These are phyloP conservation scores for Erebia epiphron DNA, from an alignment of 2,888 invertebrate genomes.

Conservation along the genomic window DNA sequence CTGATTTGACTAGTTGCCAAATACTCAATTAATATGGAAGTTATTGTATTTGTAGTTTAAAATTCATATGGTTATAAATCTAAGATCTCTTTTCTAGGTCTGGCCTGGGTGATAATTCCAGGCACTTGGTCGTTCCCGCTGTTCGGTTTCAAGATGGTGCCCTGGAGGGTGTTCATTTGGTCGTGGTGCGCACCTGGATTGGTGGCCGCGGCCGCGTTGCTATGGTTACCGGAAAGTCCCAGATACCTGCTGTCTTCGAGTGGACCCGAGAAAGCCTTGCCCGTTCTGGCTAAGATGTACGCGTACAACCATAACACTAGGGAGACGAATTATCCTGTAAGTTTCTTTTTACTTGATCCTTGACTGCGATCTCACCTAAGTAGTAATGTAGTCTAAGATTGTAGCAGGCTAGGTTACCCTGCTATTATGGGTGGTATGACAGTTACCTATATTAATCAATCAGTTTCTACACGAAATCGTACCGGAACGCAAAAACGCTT, in stretches of 20 bases:
- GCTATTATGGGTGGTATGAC: too few relatives aligned
- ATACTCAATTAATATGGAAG: too few relatives aligned
- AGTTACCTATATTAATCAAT: too few relatives aligned
- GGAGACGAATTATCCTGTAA: conserved; percentile 71
- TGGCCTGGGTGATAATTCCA: conserved; percentile 88
- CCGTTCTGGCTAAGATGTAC: conserved; percentile 84
- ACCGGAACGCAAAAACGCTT: too few relatives aligned
- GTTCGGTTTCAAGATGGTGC: conserved; percentile 79
- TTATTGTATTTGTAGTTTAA: too few relatives aligned
- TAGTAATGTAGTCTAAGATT: too few relatives aligned
- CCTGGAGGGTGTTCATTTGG: conserved; percentile 89
- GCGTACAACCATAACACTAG: conserved; percentile 61
- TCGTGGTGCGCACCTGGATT: conserved; percentile 86
- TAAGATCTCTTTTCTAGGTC: conserved; percentile 62
- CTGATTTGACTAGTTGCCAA: too few relatives aligned
- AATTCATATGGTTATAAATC: too few relatives aligned
- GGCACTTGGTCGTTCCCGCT: conserved; percentile 71
- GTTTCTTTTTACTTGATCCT: conserved; percentile 35
- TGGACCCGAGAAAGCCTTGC: conserved; percentile 83
- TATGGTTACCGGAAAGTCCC: conserved; percentile 89
- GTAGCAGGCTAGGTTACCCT: too few relatives aligned
- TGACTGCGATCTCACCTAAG: too few relatives aligned
- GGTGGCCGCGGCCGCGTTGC: conserved; percentile 81
- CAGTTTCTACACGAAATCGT: too few relatives aligned
- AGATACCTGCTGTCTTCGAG: conserved; percentile 87